Percentiles rank a stretch among this genome's conserved stretches.
These are phyloP conservation scores for Australoheros facetus DNA, from an alignment of 2,797 vertebrate species.

Conservation along the genomic window DNA sequence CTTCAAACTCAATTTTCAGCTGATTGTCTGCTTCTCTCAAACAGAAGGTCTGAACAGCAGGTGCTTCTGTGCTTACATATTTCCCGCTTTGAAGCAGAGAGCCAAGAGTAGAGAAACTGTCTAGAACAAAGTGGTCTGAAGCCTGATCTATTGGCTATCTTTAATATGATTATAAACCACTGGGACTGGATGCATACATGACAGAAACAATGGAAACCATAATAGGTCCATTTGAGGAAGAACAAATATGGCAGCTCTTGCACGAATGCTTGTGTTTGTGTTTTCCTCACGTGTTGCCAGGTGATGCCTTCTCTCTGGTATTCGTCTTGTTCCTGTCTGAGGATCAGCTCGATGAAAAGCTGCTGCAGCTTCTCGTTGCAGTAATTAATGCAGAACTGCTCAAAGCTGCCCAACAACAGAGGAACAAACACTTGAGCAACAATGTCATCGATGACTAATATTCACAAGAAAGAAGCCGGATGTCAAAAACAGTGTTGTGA, in stretches of 20 bases:
- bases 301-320: constrained; percentile 90
- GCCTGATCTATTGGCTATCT: not conserved
- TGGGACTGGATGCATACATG: not conserved
- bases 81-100: not conserved
- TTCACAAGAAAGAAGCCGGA: not conserved
- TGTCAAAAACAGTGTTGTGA: not conserved
- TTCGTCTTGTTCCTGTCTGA: constrained; percentile 90
- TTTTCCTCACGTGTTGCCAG: constrained; percentile 87
- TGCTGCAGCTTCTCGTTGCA: constrained; percentile 99
- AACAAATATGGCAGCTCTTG: not conserved
- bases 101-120: rapidly evolving
- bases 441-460: not conserved
- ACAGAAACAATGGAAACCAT: rapidly evolving
- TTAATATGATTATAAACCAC: not conserved
- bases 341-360: constrained; percentile 97
- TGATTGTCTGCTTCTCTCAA: not conserved
- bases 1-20: not conserved
- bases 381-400: constrained; percentile 98
- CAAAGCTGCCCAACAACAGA: constrained; percentile 80
- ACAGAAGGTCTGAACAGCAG: not conserved
- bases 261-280: not conserved
- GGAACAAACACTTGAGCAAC: constrained; percentile 22
- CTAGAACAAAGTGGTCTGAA: not conserved
- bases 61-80: rapidly evolving
- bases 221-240: not conserved